phyloP scores from a whole-genome alignment of 2,888 invertebrate species.

The Polia nebulosa region DNA sequence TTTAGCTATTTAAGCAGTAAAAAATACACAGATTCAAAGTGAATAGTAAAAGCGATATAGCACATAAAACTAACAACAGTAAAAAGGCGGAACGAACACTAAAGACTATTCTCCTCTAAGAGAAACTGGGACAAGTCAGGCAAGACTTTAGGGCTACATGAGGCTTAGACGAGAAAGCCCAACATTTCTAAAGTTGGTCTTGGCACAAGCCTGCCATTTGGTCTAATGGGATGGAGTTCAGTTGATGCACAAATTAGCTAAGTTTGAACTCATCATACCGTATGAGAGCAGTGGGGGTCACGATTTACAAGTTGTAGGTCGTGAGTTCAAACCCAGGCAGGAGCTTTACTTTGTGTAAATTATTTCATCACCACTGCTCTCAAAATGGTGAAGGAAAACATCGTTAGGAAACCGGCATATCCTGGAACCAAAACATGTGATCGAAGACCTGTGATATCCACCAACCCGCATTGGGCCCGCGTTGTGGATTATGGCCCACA shows the following conservation, averaged over 20 bases:
- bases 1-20: slow-evolving; percentile 32
- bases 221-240: slow-evolving; percentile 4
- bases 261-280: slow-evolving; percentile 14
- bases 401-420: too few relatives aligned
- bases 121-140: slow-evolving; percentile 28
- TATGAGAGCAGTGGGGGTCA: background rate
- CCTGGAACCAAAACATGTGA: too few relatives aligned
- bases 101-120: slow-evolving; percentile 24
- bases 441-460: too few relatives aligned
- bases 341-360: too few relatives aligned
- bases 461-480: too few relatives aligned
- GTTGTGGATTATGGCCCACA: too few relatives aligned
- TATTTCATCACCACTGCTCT: too few relatives aligned
- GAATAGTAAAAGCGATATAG: slow-evolving; percentile 33
- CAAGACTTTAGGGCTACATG: slow-evolving; percentile 2
- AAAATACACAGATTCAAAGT: slow-evolving; percentile 32
- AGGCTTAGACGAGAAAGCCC: slow-evolving; percentile 15
- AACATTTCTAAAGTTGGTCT: slow-evolving; percentile 28
- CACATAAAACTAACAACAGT: slow-evolving; percentile 46
- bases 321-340: too few relatives aligned
- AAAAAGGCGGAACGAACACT: slow-evolving; percentile 46
- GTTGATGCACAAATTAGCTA: background rate
- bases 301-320: too few relatives aligned
- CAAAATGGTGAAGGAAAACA: too few relatives aligned
- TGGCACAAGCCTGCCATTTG: background rate